Evolutionary conservation across 2,888 invertebrate species (phyloP).

Genomic region (Drosophila nr. perissopoda): DNA sequence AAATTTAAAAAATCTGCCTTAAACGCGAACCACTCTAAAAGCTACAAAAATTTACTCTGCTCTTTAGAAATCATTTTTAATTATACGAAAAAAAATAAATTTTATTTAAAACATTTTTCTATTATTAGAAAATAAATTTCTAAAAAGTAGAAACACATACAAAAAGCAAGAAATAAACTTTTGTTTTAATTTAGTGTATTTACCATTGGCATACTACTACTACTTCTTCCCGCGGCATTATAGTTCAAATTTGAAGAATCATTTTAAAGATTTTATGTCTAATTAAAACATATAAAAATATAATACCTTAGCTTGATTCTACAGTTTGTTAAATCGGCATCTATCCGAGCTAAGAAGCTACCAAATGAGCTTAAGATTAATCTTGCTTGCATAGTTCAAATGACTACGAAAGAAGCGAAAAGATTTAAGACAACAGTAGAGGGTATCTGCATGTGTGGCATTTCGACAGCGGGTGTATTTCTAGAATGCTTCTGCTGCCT

Average conservation of each 20-base stretch:
- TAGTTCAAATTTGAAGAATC: background rate
- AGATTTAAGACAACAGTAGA: background rate
- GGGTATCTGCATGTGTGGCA: constrained; percentile 6
- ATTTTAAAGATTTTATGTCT: background rate
- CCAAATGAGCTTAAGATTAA: background rate
- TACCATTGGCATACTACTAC: background rate
- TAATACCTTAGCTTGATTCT: background rate
- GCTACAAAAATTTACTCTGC: background rate
- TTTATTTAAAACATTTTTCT: too few species aligned
- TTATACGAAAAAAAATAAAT: too few species aligned
- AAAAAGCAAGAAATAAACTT: background rate
- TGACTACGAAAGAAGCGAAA: too few species aligned
- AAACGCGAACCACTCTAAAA: background rate
- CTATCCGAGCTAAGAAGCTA: background rate
- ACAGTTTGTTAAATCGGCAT: too few species aligned
- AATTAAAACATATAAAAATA: background rate
- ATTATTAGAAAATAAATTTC: too few species aligned
- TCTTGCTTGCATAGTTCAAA: background rate
- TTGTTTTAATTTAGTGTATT: background rate
- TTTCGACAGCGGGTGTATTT: constrained; percentile 21
- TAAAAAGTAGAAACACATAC: background rate
- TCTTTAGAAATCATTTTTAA: background rate
- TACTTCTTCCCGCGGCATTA: too few species aligned
- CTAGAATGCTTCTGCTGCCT: background rate
- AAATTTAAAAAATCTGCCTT: background rate